Conservation (phyloP, 2,888 invertebrate genomes). For the Watsonalla binaria region DNA sequence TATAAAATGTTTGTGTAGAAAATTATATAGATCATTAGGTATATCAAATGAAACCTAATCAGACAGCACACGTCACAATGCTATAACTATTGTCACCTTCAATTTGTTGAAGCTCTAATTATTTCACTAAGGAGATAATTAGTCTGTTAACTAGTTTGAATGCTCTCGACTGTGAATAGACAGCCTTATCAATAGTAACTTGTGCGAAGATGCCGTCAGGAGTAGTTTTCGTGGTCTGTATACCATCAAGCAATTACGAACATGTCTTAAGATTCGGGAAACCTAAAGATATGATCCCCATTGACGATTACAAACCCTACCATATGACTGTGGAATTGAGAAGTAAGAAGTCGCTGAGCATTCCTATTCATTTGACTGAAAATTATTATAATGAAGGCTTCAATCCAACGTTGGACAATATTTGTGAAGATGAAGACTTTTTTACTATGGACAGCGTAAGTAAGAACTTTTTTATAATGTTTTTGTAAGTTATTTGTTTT, state of each 20-base stretch:
- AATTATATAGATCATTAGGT: not conserved
- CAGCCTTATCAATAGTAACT: conserved; percentile 5
- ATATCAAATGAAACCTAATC: not conserved
- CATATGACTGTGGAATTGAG: conserved; percentile 56
- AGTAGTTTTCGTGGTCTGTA: conserved; percentile 83
- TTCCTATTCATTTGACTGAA: conserved; percentile 64
- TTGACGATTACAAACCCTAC: conserved; percentile 45
- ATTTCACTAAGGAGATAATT: conserved; percentile 35
- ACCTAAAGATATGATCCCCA: conserved; percentile 46
- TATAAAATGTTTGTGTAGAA: not conserved
- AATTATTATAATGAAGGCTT: conserved; percentile 57
- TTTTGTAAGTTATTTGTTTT: too few species aligned
- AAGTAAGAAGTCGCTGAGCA: conserved; percentile 57
- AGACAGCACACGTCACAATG: not conserved
- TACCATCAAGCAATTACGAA: conserved; percentile 84
- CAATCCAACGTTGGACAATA: conserved; percentile 50
- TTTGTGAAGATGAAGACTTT: conserved; percentile 69
- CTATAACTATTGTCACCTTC: not conserved
- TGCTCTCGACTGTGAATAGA: conserved; percentile 7
- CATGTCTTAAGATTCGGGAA: conserved; percentile 77
- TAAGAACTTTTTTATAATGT: conserved; percentile 7
- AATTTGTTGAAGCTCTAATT: conserved; percentile 18
- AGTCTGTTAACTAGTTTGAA: conserved; percentile 23
- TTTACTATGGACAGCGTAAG: conserved; percentile 84
- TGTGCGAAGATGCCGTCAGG: conserved; percentile 73